These are phyloP conservation scores for Colinus virginianus DNA, from an alignment of 2,113 vertebrate species.

Conservation along the genomic window DNA sequence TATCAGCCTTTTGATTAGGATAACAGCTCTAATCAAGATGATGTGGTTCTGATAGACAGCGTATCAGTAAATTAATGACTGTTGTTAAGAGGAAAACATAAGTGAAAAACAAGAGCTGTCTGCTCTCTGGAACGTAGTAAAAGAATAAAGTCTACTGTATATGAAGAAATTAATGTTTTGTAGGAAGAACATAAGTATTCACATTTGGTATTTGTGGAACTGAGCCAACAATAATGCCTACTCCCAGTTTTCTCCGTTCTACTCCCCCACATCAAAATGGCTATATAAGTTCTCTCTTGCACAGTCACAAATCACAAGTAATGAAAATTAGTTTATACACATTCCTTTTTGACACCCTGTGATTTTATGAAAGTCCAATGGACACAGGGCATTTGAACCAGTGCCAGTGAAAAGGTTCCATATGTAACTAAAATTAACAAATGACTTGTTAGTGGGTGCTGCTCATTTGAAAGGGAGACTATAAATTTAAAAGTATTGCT, in stretches of 20 bases:
- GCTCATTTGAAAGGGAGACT: constrained; percentile 26
- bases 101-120: constrained; percentile 70
- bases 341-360: constrained; percentile 23
- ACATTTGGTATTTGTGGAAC: constrained; percentile 67
- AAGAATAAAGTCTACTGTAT: constrained; percentile 53
- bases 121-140: constrained; percentile 63
- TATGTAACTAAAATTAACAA: constrained; percentile 39
- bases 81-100: constrained; percentile 77
- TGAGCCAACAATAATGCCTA: constrained; percentile 24
- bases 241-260: not conserved
- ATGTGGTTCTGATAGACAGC: constrained; percentile 83
- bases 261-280: not conserved
- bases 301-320: constrained; percentile 33
- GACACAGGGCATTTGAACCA: not conserved
- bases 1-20: constrained; percentile 88
- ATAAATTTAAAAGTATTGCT: constrained; percentile 41
- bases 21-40: constrained; percentile 88
- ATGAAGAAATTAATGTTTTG: constrained; percentile 39
- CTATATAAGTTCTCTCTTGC: not conserved
- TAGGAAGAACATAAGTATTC: constrained; percentile 54
- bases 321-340: constrained; percentile 42
- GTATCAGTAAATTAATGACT: constrained; percentile 86
- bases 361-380: not conserved
- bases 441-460: constrained; percentile 21
- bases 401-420: constrained; percentile 15